Evolutionary conservation across 23 tunicate genomes (phyloP), one percentile per base, ranked within the genome.

Genomic region (Trididemnum clinides): DNA sequence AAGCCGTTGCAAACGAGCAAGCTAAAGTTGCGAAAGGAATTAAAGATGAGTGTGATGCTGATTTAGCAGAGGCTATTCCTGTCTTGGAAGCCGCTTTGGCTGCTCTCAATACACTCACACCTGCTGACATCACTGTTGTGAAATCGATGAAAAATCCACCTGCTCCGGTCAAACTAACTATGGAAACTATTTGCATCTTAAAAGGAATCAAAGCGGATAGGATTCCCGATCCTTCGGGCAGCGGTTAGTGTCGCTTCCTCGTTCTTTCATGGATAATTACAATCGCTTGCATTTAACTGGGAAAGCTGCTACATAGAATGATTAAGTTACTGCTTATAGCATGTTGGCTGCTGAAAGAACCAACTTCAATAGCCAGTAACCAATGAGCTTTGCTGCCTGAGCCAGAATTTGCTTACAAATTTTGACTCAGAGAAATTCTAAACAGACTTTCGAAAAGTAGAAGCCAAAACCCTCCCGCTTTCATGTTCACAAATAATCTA

Each of bases 31-130:
- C 95, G 22, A 90, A 95, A 50, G 89, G 89, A 0, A 86, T 95
- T 62, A 96, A 96, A 64, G 97, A 96, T 84, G 99, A 96, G 79
- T 96, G 99, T 81, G 99, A 96, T 51, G 97, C 93, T 23, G 99
- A 96, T 64, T 88, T 96, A 39, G 99, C 99, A 12, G 97, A 96
- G 57, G 99, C 99, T n/a, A 91, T 96, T 33, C 99, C 99, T 31
- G 89, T 91, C 0, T 71, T 96, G 62, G 99, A 96, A 70, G 88
- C 96, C 25, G 99, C 99, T 18, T 34, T 96, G 82, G 50, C 92
- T 54, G 99, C 95, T 23, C 59, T 95, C 12, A 95, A 95, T 66
- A 95, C 98, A 20, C 91, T 95, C 33, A 87, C 91, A 4, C 93
- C 99, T 12, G 80, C 85, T 25, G 99, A 96, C 84, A 96, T 96